Base-by-base conservation (phyloP, 1,140 invertebrate genomes). In the Bombus superbus region DNA sequence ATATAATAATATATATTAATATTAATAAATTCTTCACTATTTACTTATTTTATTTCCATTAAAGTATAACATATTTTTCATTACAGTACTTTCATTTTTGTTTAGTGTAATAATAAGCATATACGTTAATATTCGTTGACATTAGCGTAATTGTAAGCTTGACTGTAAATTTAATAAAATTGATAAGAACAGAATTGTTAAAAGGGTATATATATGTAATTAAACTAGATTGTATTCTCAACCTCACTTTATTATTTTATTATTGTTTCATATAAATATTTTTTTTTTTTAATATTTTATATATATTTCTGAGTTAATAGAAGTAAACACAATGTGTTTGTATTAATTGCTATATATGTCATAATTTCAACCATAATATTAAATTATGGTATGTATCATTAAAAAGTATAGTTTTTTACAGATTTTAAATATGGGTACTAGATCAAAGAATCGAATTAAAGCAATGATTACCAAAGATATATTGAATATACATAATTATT, bases 371-470 rank as follows among this genome's bases (percentile, higher is more conserved):
- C 5, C 5, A 68, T 11, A 64, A n/a, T 64, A 53, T 53, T 53
- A 22, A 53, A 53, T 53, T 53, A 53, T 53, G 18, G 1, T 53
- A 53, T 22, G 6, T 8, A 5, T 22, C 22, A 22, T 22, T 53
- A 53, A 53, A 22, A 53, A 8, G 18, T 22, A 53, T 22, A 53
- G 47, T 57, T 71, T 59, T 35, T 32, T 38, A 38, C 1, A 79
- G 66, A 25, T 76, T 75, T 88, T 42, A 53, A 86, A 71, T 40
- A 91, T 91, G 90, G 77, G 64, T 28, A 74, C 40, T 6, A 77
- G 40, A 32, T 85, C 88, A 11, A 87, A 84, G 2, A n/a, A 86
- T 2, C 59, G 42, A n/a, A 81, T 91, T 11, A 69, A 81, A 28
- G 57, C 42, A 28, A 85, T 86, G 40, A 76, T 92, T 42, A 13